Evolutionary conservation across 1,140 invertebrate genomes (phyloP).

Genomic region (Trichonephila inaurata): DNA sequence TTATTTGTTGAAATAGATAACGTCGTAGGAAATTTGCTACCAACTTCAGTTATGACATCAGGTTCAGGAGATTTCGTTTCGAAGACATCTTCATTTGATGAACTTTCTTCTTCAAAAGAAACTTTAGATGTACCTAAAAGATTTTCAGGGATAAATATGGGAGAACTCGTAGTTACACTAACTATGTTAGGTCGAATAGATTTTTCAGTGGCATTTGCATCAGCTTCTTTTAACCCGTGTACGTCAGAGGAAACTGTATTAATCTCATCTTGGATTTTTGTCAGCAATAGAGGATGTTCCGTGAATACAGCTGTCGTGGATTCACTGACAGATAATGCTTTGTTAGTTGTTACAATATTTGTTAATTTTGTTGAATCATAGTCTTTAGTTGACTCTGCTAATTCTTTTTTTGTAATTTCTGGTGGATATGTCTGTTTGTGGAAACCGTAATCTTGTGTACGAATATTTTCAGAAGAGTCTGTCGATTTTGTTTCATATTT

Average conservation of each 20-base stretch:
- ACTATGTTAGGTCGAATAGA: neutral
- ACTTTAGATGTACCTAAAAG: neutral
- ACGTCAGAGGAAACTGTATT: neutral
- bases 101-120: neutral
- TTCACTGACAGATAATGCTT: too few species aligned
- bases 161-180: neutral
- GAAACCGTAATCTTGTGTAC: slow-evolving; percentile 12
- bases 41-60: neutral
- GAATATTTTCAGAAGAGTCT: neutral
- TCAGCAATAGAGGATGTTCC: neutral
- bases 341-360: too few species aligned
- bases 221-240: neutral
- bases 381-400: neutral
- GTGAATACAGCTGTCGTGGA: neutral
- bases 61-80: neutral
- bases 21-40: neutral
- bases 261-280: neutral
- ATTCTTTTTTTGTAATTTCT: neutral
- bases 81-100: neutral
- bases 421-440: slow-evolving; percentile 25
- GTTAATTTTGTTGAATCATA: too few species aligned
- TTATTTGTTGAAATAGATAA: neutral
- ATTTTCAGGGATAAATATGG: slow-evolving; percentile 24
- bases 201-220: neutral
- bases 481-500: neutral